A percentile compares a stretch with the other conserved stretches of the same genome.
phyloP scores from a whole-genome alignment of 2,888 invertebrate species.

The Cantharis rustica region DNA sequence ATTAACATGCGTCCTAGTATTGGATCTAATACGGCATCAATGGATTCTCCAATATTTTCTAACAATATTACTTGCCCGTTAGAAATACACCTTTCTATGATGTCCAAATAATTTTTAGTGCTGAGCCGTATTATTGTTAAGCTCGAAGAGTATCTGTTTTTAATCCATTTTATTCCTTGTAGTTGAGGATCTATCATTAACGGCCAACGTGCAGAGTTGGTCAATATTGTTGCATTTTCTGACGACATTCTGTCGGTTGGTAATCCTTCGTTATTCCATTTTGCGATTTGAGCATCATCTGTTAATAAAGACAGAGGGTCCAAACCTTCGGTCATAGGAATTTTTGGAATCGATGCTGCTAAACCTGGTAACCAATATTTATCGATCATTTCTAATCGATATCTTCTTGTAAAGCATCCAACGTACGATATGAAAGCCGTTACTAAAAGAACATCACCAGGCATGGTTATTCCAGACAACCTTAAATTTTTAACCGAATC shows the following conservation, averaged over 20 bases:
- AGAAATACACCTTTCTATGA: conserved; percentile 68
- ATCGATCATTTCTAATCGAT: conserved; percentile 77
- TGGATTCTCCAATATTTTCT: conserved; percentile 87
- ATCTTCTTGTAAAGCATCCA: conserved; percentile 88
- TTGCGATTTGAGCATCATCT: conserved; percentile 89
- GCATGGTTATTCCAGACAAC: conserved; percentile 75
- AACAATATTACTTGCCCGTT: conserved; percentile 79
- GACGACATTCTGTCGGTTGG: conserved; percentile 93
- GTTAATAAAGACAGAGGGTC: conserved; percentile 85
- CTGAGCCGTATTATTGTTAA: conserved; percentile 78
- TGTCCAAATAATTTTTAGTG: conserved; percentile 82
- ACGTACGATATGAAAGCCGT: conserved; percentile 95
- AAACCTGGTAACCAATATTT: conserved; percentile 82
- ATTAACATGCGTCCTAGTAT: conserved; percentile 85
- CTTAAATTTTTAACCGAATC: conserved; percentile 66
- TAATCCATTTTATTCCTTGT: conserved; percentile 96
- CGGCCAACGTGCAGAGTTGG: conserved; percentile 90
- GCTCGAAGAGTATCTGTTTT: conserved; percentile 75
- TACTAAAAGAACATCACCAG: conserved; percentile 87
- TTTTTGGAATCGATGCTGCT: conserved; percentile 70
- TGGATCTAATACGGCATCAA: conserved; percentile 91
- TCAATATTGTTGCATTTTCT: conserved; percentile 91
- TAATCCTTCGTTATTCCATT: conserved; percentile 93
- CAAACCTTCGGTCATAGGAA: conserved; percentile 77
- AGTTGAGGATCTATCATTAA: conserved; percentile 92